Conservation (phyloP, 2,113 vertebrate genomes). For the Suncus etruscus region DNA sequence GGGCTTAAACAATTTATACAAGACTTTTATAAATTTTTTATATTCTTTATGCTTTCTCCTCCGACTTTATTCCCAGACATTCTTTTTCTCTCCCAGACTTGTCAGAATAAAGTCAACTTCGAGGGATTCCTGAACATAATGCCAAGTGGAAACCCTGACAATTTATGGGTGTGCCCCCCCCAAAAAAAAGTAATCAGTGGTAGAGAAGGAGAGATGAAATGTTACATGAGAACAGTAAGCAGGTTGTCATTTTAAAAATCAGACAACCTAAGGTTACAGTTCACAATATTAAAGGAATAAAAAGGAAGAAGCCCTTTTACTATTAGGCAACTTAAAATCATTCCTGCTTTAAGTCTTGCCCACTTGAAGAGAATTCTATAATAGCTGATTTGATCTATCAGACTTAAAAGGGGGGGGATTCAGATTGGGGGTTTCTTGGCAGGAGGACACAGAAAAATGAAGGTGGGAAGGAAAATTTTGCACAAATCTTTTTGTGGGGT, state of each 20-base stretch:
- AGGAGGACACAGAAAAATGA: no score
- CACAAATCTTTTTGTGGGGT: not conserved
- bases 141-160: no score
- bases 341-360: not conserved
- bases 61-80: not conserved
- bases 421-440: not conserved
- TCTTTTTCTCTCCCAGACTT: slow-evolving; percentile 1
- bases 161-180: no score
- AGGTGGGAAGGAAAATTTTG: not conserved
- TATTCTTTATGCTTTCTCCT: not conserved
- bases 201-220: not conserved
- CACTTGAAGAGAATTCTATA: slow-evolving; percentile 14
- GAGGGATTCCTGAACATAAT: no score
- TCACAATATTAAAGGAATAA: not conserved
- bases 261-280: no score
- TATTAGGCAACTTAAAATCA: not conserved
- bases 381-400: slow-evolving; percentile 46
- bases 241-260: not conserved
- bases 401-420: not conserved
- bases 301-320: slow-evolving; percentile 29
- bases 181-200: no score
- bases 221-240: slow-evolving; percentile 3
- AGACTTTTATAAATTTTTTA: not conserved
- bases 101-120: not conserved
- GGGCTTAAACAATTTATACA: not conserved